Base-by-base conservation (phyloP, 2,797 vertebrate species). In the Poecilia gillii region DNA sequence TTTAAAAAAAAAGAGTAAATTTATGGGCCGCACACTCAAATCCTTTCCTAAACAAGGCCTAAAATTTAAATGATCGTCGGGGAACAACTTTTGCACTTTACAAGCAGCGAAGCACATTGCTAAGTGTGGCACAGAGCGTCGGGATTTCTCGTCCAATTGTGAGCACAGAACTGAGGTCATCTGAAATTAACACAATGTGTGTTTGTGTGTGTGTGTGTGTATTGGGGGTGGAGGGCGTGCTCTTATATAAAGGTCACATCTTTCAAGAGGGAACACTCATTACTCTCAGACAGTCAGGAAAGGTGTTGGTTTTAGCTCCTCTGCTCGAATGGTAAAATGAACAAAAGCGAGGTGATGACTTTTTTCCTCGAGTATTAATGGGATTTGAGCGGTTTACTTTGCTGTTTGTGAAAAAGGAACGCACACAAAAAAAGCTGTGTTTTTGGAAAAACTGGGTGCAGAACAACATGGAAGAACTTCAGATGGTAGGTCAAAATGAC, bases 21-120 rank as follows among this genome's bases (percentile, higher is more conserved):
- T 74, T 89, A 84, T 84, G 88, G 86, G 84, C 92, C 84, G 13
- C 39, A 75, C n/a, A 73, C 84, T 85, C 68, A 77, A 83, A 91
- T 80, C 76, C 80, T 78, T 77, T 79, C 76, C 78, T 78, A 90
- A 92, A 88, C 75, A 89, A 76, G 78, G 70, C 51, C 83, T 92
- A 78, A 82, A 94, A 90, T 84, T 90, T 89, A 79, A 84, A 88
- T 88, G 83, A 39, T 78, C 62, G 0, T 41, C n/a, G 79, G 87
- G 89, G 84, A 89, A 39, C 64, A 16, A 71, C 79, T 64, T 41
- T 72, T 43, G 62, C 5, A 33, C 74, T 89, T 88, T 77, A 75
- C 72, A 76, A 85, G 71, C 31, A 51, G 80, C 76, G 23, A 6
- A 39, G 76, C 73, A 76, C 80, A 73, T 88, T 82, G 84, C 82